Evolutionary conservation across 2,113 vertebrate species (phyloP).

Genomic region (Zapornia atra): DNA sequence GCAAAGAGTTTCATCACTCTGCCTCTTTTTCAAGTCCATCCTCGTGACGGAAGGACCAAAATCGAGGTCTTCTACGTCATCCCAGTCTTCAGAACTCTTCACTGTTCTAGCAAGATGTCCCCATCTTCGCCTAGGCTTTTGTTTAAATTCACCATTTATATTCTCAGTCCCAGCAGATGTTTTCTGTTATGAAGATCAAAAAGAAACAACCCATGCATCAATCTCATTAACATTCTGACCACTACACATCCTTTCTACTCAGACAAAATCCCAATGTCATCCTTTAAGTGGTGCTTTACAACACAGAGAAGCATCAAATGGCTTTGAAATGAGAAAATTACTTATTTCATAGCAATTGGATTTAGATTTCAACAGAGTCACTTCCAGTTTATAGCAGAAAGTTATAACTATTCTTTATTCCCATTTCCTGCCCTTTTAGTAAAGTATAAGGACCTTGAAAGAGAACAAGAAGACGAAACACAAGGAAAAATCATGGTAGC

Average conservation of each 20-base stretch:
- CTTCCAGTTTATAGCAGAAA: not conserved
- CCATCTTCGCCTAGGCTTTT: slow-evolving; percentile 87
- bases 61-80: slow-evolving; percentile 84
- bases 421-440: not conserved
- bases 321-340: not conserved
- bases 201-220: not conserved
- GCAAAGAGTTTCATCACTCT: slow-evolving; percentile 77
- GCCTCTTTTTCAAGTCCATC: slow-evolving; percentile 77
- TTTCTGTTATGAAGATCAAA: slow-evolving; percentile 69
- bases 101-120: slow-evolving; percentile 79
- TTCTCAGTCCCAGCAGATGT: slow-evolving; percentile 75
- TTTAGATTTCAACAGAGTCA: not conserved
- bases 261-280: not conserved
- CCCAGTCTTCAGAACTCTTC: slow-evolving; percentile 87
- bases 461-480: not conserved
- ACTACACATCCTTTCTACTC: not conserved
- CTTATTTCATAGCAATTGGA: not conserved
- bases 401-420: not conserved
- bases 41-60: slow-evolving; percentile 73
- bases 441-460: not conserved
- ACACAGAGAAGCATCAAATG: not conserved
- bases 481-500: not conserved
- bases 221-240: not conserved
- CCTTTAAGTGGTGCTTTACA: not conserved
- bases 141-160: slow-evolving; percentile 78